Base-by-base conservation (phyloP, 2,888 invertebrate genomes). In the Lasioglossum villosulum region DNA sequence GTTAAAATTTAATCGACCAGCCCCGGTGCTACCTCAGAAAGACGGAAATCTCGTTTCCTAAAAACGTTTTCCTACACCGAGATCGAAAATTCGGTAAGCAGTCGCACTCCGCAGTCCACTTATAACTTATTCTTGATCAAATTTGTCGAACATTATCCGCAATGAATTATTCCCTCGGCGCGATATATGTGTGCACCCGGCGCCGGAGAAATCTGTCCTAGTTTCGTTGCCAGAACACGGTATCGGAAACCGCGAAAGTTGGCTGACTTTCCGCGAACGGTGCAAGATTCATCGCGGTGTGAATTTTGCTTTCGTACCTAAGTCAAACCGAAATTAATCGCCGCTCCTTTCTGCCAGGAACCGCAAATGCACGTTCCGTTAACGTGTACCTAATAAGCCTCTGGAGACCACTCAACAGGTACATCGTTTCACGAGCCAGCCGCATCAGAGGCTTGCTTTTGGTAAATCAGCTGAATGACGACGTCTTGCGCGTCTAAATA, bases 351-450 rank as follows among this genome's bases (percentile, higher is more conserved):
- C 83, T 83, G 71, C 76, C 76, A 45, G 82, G 45, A 78, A 87
- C 85, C 86, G 84, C 85, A 81, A 83, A 88, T 82, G 75, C 56
- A 83, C 71, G 68, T 76, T 66, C 76, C n/a, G 27, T 75, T 59
- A 79, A 77, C 68, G 45, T 77, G 71, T 84, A 86, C 72, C 79
- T 90, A 89, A 91, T 86, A 86, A 78, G 87, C 82, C 88, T 83
- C 88, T 48, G 78, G 89, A 88, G 91, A 85, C 87, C 86, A 91
- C 91, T 91, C 91, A 91, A 91, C 91, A 91, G 91, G 91, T 91
- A 90, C 70, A 88, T 71, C 80, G 75, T 48, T 83, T 86, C 80
- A 86, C 59, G 73, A 88, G 80, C 59, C 75, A 88, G 80, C 83
- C 84, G 74, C 82, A 75, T 84, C 86, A 70, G 82, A 84, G 86